Evolutionary conservation across 2,888 invertebrate species (phyloP), one percentile per base, ranked within the genome.

Genomic region (Camponotus fellah): DNA sequence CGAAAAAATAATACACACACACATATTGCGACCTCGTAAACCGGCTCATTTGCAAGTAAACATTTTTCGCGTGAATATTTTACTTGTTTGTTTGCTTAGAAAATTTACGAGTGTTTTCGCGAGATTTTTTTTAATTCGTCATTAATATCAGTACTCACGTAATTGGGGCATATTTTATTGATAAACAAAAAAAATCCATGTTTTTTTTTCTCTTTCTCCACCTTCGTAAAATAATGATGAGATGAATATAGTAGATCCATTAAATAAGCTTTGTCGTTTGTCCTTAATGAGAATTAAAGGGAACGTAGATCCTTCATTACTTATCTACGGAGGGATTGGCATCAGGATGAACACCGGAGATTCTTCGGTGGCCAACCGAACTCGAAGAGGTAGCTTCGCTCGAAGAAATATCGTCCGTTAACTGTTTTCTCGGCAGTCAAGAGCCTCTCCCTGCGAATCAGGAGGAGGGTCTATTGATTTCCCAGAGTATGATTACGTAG

Each of bases 331-430:
- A 82, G 68, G 76, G 74, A 86, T 79, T 82, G 89, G 49, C 53
- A 76, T 75, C 58, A 68, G 72, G 62, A 81, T 75, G 75, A 77
- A 79, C 64, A 56, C 37, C 49, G 34, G 66, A 82, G 84, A 83
- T 65, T 76, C 75, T 60, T 37, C 77, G 34, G 49, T 62, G 60
- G 77, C 72, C 71, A 82, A 37, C 68, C 64, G 58, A 58, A 56
- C 37, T 49, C 26, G 46, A 64, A 66, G 14, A 60, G 34, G 56
- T 21, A 83, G 64, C 60, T 68, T 62, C 46, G 37, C 75, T 49
- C 64, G 76, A 81, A 85, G 87, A 89, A 87, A 87, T 89, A 89
- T 89, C 86, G 80, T 40, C 65, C 58, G 37, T 83, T 89, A 89
- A 89, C 89, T 85, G 89, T 86, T 87, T 87, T 82, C 85, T 79